Evolutionary conservation across 2,888 invertebrate genomes (phyloP).

Genomic region (Chorisops tibialis): DNA sequence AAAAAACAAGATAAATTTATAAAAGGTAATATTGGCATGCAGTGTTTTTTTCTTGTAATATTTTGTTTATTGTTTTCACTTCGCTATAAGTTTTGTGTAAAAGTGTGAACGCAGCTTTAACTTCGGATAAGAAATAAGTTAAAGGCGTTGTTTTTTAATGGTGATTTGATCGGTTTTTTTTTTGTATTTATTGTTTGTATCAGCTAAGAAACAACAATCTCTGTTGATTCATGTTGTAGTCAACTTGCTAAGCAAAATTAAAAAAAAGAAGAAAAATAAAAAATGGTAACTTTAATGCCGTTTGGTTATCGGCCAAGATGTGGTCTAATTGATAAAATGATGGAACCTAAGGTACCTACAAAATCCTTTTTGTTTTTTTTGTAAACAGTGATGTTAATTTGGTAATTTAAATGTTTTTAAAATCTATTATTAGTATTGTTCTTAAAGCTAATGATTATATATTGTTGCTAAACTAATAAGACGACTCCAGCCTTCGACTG

Average conservation of each 20-base stretch:
- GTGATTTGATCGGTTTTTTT: background rate
- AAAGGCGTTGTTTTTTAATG: background rate
- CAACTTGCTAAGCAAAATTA: constrained; percentile 1
- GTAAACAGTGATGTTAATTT: background rate
- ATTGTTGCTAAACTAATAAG: too few species aligned
- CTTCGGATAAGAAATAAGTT: background rate
- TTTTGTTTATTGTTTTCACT: too few species aligned
- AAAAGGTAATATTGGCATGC: too few species aligned
- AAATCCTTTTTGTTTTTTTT: background rate
- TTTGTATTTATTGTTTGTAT: background rate
- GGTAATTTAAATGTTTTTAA: too few species aligned
- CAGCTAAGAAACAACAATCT: background rate
- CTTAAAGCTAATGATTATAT: too few species aligned
- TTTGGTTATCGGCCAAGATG: constrained; percentile 52
- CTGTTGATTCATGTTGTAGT: background rate
- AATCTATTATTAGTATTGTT: too few species aligned
- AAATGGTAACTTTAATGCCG: constrained; percentile 52
- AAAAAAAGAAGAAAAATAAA: background rate
- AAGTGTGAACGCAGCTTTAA: background rate
- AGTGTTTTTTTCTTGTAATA: too few species aligned
- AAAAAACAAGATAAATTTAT: background rate
- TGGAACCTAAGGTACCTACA: constrained; percentile 50
- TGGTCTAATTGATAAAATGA: constrained; percentile 54
- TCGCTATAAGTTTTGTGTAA: too few species aligned
- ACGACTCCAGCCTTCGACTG: too few species aligned